Percentiles rank a stretch among this genome's conserved stretches.
These are phyloP conservation scores for Picathartes gymnocephalus DNA, from an alignment of 2,113 vertebrate species.

Conservation along the genomic window DNA sequence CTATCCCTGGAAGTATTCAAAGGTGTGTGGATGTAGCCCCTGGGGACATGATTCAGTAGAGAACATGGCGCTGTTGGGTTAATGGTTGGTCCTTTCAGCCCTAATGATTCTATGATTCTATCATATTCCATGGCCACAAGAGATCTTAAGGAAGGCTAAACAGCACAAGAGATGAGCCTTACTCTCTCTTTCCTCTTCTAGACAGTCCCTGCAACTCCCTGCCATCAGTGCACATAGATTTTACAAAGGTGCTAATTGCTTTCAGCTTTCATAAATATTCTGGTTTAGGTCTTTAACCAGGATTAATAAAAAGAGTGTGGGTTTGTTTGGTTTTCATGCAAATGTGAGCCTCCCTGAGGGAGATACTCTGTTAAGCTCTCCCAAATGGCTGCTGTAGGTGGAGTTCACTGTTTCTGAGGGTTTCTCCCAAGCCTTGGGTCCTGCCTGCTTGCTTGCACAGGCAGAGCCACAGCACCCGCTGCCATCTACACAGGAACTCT, in stretches of 20 bases:
- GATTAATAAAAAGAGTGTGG: slow-evolving; percentile 43
- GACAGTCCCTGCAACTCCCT: neutral
- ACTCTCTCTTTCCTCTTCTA: neutral
- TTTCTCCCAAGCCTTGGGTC: neutral
- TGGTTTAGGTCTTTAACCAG: slow-evolving; percentile 47
- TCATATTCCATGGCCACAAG: rapidly evolving
- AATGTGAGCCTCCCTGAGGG: slow-evolving; percentile 38
- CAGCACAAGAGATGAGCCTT: neutral
- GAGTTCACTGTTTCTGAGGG: slow-evolving; percentile 24
- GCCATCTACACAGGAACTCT: rapidly evolving
- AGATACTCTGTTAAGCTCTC: slow-evolving; percentile 41
- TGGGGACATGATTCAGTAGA: neutral
- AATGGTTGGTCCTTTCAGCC: neutral
- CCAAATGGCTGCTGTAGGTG: slow-evolving; percentile 23
- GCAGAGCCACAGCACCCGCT: neutral
- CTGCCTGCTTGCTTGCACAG: neutral
- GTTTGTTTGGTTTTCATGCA: slow-evolving; percentile 64
- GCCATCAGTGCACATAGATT: neutral
- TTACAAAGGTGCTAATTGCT: slow-evolving; percentile 52
- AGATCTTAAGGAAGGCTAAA: neutral
- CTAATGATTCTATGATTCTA: neutral
- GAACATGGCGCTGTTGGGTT: neutral
- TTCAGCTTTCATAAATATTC: slow-evolving; percentile 58
- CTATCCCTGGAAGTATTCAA: neutral
- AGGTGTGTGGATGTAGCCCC: neutral